These are phyloP conservation scores for Parnassius orleans DNA, from an alignment of 2,888 invertebrate species.

Conservation along the genomic window DNA sequence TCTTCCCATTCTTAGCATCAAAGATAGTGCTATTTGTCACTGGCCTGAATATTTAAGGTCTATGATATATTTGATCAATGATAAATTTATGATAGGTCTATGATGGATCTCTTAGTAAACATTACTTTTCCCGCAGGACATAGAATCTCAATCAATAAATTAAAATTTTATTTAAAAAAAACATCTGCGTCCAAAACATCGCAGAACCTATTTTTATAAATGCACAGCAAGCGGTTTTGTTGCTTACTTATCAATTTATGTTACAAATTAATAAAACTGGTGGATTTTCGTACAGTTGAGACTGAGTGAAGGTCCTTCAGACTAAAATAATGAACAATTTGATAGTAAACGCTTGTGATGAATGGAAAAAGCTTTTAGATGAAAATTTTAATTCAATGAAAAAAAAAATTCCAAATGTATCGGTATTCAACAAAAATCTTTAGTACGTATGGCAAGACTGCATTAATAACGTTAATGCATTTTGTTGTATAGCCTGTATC, in stretches of 20 bases:
- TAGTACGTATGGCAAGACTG: not conserved
- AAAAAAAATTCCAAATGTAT: conserved; percentile 10
- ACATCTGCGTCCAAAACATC: too few species aligned
- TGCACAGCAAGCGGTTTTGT: not conserved
- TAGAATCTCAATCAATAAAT: not conserved
- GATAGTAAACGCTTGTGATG: not conserved
- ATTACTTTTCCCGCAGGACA: not conserved
- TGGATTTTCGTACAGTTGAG: not conserved
- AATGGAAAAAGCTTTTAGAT: not conserved
- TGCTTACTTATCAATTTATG: not conserved
- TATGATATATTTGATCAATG: too few species aligned
- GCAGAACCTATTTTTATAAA: too few species aligned
- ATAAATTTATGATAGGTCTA: too few species aligned
- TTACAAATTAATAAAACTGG: not conserved
- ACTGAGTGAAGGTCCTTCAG: not conserved
- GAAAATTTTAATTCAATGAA: conserved; percentile 10
- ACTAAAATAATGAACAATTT: not conserved
- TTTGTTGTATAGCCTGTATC: not conserved
- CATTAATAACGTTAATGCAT: conserved; percentile 15
- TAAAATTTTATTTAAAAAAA: not conserved
- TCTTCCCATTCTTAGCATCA: too few species aligned
- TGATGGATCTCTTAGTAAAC: not conserved
- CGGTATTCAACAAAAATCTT: too few species aligned
- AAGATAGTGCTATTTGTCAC: too few species aligned
- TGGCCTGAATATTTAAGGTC: too few species aligned